Evolutionary conservation across 2,113 vertebrate genomes (phyloP).

Genomic region (Cathartes aura): DNA sequence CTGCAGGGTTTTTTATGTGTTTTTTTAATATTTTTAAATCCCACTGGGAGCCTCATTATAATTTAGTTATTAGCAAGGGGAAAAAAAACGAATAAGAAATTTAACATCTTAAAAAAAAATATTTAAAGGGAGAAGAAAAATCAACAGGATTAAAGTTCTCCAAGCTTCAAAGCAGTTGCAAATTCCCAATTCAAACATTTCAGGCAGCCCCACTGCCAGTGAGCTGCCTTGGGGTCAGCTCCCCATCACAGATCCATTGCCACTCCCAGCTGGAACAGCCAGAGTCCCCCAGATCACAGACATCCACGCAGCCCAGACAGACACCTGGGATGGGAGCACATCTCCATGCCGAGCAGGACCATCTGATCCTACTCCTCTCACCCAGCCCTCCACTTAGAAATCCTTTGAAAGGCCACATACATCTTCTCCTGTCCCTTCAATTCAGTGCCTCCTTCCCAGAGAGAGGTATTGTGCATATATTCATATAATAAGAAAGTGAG

Average conservation of each 20-base stretch:
- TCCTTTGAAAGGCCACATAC: not conserved
- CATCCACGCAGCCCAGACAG: fast-evolving
- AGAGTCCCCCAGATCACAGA: not conserved
- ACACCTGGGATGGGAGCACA: fast-evolving
- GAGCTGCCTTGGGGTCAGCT: not conserved
- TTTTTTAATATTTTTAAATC: constrained; percentile 48
- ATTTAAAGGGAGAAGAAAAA: constrained; percentile 23
- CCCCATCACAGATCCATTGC: not conserved
- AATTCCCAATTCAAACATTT: constrained; percentile 44
- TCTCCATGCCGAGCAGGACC: not conserved
- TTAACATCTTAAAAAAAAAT: not conserved
- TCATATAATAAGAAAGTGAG: not conserved
- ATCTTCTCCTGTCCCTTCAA: not conserved
- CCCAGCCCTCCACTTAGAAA: not conserved
- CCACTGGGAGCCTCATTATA: constrained; percentile 74
- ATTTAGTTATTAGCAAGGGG: constrained; percentile 75
- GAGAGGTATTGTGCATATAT: not conserved
- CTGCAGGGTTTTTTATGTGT: constrained; percentile 16
- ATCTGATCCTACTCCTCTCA: not conserved
- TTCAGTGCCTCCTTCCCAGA: not conserved
- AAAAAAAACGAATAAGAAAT: constrained; percentile 69
- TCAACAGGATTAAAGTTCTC: constrained; percentile 52
- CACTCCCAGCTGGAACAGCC: not conserved
- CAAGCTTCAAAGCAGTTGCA: constrained; percentile 59
- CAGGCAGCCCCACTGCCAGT: not conserved